Percentiles rank a stretch among this genome's conserved stretches.
Conservation (phyloP, 2,888 invertebrate species). For the Lepidocyrtoides sp. region DNA sequence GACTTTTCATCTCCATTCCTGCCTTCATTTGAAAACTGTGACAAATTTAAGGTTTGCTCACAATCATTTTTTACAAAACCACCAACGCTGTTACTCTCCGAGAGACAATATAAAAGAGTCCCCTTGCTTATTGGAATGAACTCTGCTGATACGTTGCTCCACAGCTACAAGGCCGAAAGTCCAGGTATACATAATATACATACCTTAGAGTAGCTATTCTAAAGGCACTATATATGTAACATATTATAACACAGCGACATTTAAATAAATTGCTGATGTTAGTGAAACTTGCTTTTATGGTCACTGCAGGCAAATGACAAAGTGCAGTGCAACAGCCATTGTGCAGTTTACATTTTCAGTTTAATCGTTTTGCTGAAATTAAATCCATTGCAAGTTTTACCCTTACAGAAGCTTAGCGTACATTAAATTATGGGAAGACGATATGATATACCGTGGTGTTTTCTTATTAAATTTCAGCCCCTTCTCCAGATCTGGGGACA, state of each 20-base stretch:
- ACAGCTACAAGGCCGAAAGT: slow-evolving; percentile 34
- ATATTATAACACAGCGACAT: background rate
- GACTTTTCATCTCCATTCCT: slow-evolving; percentile 69
- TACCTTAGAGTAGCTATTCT: too few species aligned
- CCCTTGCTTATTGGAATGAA: slow-evolving; percentile 74
- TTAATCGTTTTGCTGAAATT: background rate
- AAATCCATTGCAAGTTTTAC: slow-evolving; percentile 41
- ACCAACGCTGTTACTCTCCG: slow-evolving; percentile 51
- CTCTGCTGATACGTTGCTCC: slow-evolving; percentile 30
- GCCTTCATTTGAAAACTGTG: slow-evolving; percentile 29
- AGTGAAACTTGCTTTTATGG: background rate
- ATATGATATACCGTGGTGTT: slow-evolving; percentile 11
- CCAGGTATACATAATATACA: slow-evolving; percentile 26
- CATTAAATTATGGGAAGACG: slow-evolving; percentile 23
- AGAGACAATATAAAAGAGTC: slow-evolving; percentile 67
- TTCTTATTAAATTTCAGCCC: slow-evolving; percentile 48
- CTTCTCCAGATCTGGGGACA: slow-evolving; percentile 21
- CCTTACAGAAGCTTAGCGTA: slow-evolving; percentile 21
- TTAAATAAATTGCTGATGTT: background rate
- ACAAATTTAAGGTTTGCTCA: slow-evolving; percentile 46
- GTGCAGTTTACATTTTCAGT: slow-evolving; percentile 22
- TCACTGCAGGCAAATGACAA: background rate
- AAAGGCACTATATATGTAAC: too few species aligned
- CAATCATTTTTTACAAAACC: slow-evolving; percentile 60
- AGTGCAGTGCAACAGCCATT: background rate